Evolutionary conservation across 2,797 vertebrate genomes (phyloP), one percentile per base, ranked within the genome.

Genomic region (Tragopan temminckii): DNA sequence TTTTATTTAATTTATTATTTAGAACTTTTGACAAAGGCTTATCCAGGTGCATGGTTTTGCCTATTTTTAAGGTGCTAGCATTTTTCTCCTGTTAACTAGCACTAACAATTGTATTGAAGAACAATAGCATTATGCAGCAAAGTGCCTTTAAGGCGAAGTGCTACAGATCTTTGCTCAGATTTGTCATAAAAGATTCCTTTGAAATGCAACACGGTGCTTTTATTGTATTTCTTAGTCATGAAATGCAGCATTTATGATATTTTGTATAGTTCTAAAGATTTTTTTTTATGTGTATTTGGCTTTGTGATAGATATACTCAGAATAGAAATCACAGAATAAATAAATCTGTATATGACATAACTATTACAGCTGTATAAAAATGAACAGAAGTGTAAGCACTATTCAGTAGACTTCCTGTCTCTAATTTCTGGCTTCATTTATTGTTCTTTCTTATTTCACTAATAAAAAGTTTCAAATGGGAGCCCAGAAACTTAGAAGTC

Each of bases 241-340:
- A 83, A 89, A 90, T 63, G 17, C 8, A 74, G 67, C 50, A 19
- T 74, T 57, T 69, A 4, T 21, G 4, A 61, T 52, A 27, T 46
- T 76, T 76, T 84, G 1, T 67, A 5, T 23, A 21, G 17, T 21
- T 61, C 21, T 68, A n/a, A 88, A n/a, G 5, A 5, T n/a, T 31
- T 2, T 0, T 0, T 68, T 88, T 85, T 0, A 4, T 70, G 5
- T 4, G 0, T 45, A 35, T 91, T 82, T 64, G 20, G 4, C 45
- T 77, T 42, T 77, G 2, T 42, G 6, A 24, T 75, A 38, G 52
- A 38, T 67, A 13, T 59, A 89, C 13, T 31, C 11, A 57, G 21
- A 59, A 46, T 43, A 62, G 42, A 83, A 80, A 84, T 0, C 25
- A 59, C 8, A 11, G 24, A 62, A 67, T 63, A 76, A 64, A 42